Evolutionary conservation across 2,888 invertebrate species (phyloP).

Genomic region (Brachyptera putata): DNA sequence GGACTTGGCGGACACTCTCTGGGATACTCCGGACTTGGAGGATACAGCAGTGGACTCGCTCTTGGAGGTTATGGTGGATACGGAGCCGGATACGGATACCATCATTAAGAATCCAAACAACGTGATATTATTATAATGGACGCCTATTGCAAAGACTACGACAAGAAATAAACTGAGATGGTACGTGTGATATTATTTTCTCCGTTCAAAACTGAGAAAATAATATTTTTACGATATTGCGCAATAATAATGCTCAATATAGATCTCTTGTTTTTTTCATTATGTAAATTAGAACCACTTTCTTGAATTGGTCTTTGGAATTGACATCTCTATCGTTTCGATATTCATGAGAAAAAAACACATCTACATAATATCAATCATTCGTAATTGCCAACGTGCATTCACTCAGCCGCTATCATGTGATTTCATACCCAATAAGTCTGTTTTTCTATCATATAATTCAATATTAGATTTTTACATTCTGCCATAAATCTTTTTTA

Average conservation of each 20-base stretch:
- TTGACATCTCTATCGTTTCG: not conserved
- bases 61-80: slow-evolving; percentile 32
- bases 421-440: slow-evolving; percentile 2
- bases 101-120: slow-evolving; percentile 19
- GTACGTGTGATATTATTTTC: not conserved
- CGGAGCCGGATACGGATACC: slow-evolving; percentile 25
- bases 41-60: slow-evolving; percentile 19
- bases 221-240: not conserved
- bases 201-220: too few relatives aligned
- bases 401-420: too few relatives aligned
- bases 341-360: too few relatives aligned
- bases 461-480: not conserved
- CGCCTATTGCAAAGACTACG: not conserved
- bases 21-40: not conserved
- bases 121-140: not conserved
- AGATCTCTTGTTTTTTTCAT: too few relatives aligned
- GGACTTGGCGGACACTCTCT: slow-evolving; percentile 24
- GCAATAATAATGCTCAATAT: not conserved
- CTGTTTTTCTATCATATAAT: slow-evolving; percentile 1
- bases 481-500: slow-evolving; percentile 8
- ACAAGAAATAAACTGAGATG: not conserved
- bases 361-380: too few relatives aligned
- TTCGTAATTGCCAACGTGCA: too few relatives aligned
- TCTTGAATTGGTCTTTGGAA: not conserved
- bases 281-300: too few relatives aligned